A percentile compares a stretch with the other conserved stretches of the same genome.
Conservation (phyloP, 2,888 invertebrate genomes). For the Geotrupes spiniger region DNA sequence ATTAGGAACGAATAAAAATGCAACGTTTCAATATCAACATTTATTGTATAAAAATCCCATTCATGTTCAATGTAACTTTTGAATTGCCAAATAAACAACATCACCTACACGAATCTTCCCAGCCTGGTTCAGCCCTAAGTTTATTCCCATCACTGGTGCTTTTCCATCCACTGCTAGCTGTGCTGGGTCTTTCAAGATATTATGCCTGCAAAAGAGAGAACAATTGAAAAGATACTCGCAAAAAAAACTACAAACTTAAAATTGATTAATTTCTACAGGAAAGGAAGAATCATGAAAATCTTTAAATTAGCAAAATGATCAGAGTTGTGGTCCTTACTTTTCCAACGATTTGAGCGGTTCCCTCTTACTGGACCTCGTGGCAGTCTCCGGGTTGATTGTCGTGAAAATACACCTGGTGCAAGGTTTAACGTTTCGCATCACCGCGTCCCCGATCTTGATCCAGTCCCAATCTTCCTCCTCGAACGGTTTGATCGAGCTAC, state of each 20-base stretch:
- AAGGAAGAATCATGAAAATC: too few relatives aligned
- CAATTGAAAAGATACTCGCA: too few relatives aligned
- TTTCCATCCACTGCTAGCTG: constrained; percentile 3
- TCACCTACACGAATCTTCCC: neutral
- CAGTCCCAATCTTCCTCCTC: constrained; percentile 59
- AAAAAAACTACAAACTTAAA: too few relatives aligned
- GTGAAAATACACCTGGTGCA: constrained; percentile 54
- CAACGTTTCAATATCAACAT: too few relatives aligned
- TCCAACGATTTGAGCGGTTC: constrained; percentile 57
- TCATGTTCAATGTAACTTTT: too few relatives aligned
- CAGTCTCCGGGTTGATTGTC: constrained; percentile 53
- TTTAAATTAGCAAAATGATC: too few relatives aligned
- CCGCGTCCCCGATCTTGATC: constrained; percentile 55
- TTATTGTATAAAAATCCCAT: too few relatives aligned
- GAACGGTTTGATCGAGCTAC: constrained; percentile 45
- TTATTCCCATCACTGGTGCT: constrained; percentile 7
- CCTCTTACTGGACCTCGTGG: constrained; percentile 43
- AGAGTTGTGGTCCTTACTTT: constrained; percentile 43
- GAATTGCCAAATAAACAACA: constrained; percentile 2
- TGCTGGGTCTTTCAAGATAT: constrained; percentile 3
- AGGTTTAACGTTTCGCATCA: constrained; percentile 55
- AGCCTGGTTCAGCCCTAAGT: neutral
- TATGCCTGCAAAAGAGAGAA: neutral
- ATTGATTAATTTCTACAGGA: too few relatives aligned
- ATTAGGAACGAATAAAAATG: too few relatives aligned